Conservation (phyloP, 1,140 invertebrate genomes). For the Drosophila mojavensis region DNA sequence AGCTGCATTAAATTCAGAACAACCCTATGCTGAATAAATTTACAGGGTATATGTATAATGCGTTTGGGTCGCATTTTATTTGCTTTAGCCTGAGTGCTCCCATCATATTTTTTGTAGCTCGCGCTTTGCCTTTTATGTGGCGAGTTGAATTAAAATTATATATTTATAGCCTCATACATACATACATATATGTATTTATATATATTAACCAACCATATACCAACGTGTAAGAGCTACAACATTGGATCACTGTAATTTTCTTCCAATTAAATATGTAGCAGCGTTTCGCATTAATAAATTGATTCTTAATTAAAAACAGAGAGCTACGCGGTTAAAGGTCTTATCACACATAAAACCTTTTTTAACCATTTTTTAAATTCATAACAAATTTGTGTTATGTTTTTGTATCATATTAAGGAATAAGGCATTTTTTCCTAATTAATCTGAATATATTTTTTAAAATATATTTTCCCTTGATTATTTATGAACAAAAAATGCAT, state of each 20-base stretch:
- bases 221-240: background rate
- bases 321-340: background rate
- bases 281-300: slow-evolving; percentile 60
- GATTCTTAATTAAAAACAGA: slow-evolving; percentile 69
- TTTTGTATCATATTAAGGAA: no score
- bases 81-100: slow-evolving; percentile 26
- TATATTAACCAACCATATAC: no score
- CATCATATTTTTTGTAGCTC: slow-evolving; percentile 31
- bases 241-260: slow-evolving; percentile 35
- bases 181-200: no score
- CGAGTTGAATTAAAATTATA: slow-evolving; percentile 63
- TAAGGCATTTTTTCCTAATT: no score
- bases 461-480: no score
- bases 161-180: slow-evolving; percentile 7
- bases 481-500: no score
- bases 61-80: slow-evolving; percentile 55
- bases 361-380: no score
- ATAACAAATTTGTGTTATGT: no score
- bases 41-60: slow-evolving; percentile 53
- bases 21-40: background rate
- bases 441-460: no score
- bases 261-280: slow-evolving; percentile 69
- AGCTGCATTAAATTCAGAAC: background rate
- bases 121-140: slow-evolving; percentile 56
- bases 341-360: no score